These are phyloP conservation scores for Branchipolynoe longqiensis DNA, from an alignment of 2,888 invertebrate species.

Conservation along the genomic window DNA sequence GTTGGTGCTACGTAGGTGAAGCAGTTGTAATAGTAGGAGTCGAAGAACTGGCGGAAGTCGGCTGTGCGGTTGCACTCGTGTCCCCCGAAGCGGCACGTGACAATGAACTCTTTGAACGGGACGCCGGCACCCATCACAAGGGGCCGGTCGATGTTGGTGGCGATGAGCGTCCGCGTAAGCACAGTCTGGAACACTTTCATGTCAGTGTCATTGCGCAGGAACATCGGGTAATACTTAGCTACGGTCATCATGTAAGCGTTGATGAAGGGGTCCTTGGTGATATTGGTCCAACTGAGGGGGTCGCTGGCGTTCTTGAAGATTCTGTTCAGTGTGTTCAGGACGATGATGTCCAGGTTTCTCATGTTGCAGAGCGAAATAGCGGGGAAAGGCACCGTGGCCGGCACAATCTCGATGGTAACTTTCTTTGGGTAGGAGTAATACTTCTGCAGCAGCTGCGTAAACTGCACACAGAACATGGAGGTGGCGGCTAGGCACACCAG, in stretches of 20 bases:
- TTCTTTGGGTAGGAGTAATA: conserved; percentile 65
- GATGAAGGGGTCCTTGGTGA: conserved; percentile 61
- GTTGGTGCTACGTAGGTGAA: conserved; percentile 59
- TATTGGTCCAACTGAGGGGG: conserved; percentile 59
- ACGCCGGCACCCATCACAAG: conserved; percentile 60
- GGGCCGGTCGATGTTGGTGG: conserved; percentile 61
- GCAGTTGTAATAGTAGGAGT: conserved; percentile 64
- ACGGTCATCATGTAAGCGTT: conserved; percentile 61
- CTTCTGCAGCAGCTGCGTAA: conserved; percentile 60
- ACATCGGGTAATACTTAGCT: conserved; percentile 62
- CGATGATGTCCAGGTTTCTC: conserved; percentile 62
- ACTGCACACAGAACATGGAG: conserved; percentile 62
- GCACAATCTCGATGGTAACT: conserved; percentile 64
- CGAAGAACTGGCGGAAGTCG: conserved; percentile 63
- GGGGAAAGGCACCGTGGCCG: conserved; percentile 61
- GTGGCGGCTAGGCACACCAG: conserved; percentile 59
- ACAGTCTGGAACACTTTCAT: conserved; percentile 57
- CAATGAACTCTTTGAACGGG: conserved; percentile 63
- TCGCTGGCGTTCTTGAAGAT: conserved; percentile 58
- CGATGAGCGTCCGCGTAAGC: conserved; percentile 60
- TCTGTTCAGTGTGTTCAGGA: conserved; percentile 61
- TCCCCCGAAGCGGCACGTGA: conserved; percentile 63
- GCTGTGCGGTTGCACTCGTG: conserved; percentile 55
- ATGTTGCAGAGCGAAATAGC: conserved; percentile 64
- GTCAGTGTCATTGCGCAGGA: conserved; percentile 26